These are phyloP conservation scores for Drosophila navojoa DNA, from an alignment of 1,140 invertebrate species.

Conservation along the genomic window DNA sequence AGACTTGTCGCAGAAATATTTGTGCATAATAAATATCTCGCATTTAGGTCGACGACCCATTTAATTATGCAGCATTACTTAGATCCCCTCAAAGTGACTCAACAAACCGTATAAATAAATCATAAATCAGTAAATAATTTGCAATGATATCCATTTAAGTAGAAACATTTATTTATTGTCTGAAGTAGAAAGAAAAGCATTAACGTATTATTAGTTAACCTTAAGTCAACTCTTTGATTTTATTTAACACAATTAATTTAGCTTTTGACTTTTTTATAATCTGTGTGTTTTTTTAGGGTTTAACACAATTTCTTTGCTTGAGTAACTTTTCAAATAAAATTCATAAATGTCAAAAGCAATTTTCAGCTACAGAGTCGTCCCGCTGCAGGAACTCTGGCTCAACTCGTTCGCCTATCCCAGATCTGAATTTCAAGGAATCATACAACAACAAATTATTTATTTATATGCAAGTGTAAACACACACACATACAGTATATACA, in stretches of 20 bases:
- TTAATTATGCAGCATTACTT: conserved; percentile 39
- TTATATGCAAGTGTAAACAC: conserved; percentile 57
- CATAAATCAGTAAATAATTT: no score
- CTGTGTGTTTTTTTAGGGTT: not conserved
- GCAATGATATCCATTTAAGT: no score
- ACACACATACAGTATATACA: conserved; percentile 6
- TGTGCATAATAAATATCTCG: not conserved
- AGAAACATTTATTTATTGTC: no score
- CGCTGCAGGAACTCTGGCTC: not conserved
- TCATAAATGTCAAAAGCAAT: conserved; percentile 39
- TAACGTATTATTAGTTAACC: no score
- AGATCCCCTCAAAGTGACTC: conserved; percentile 4
- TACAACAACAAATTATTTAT: conserved; percentile 63
- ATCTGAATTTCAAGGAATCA: conserved; percentile 59
- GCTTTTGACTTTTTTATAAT: no score
- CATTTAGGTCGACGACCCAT: conserved; percentile 22
- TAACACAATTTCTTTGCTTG: not conserved
- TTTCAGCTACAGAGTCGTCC: conserved; percentile 13
- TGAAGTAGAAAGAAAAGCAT: no score
- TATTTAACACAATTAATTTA: no score
- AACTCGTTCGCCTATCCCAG: conserved; percentile 3
- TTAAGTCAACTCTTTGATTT: no score
- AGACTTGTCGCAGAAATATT: not conserved
- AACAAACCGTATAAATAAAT: conserved; percentile 30
- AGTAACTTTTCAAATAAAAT: conserved; percentile 27